Base-by-base conservation (phyloP, 2,888 invertebrate species). In the Globia sparganii region DNA sequence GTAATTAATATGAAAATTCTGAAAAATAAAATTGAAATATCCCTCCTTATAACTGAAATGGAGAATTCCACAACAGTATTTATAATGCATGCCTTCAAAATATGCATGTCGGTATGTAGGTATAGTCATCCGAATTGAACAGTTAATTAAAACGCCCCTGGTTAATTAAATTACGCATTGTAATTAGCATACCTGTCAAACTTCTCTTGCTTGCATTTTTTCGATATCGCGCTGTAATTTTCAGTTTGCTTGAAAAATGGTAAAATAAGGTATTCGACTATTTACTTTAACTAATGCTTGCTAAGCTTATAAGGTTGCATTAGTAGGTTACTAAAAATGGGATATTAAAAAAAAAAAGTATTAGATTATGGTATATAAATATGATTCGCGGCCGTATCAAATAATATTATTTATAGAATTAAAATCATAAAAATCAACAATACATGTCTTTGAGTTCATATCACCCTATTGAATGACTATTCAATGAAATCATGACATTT, bases 141-240 rank as follows among this genome's bases (percentile, higher is more conserved):
- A 65, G 67, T 85, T 80, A 79, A 87, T 84, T 87, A 80, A 81
- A 83, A 84, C 83, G 78, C 73, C 67, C 34, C 61, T 70, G 72
- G 71, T 72, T 87, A 80, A 84, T 89, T 81, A 80, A 83, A 84
- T 81, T 61, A 78, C 81, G 77, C 69, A 77, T 64, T 61, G 59
- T 77, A 78, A 74, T 78, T 80, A 78, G 76, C 72, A 64, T 67
- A 18, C 56, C 67, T 78, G 66, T 67, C 69, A 61, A 76, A 68
- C 21, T 73, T 43, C 37, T 21, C 18, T 58, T 72, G 62, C 64
- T 74, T 71, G 9, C 21, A 11, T 58, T 86, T 78, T 70, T 70
- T 49, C 49, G 37, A 77, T 68, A 82, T 11, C 2, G 25, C 5
- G 13, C 18, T 25, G 69, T 31, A 1, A 43, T 64, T 77, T 68